Evolutionary conservation across 2,113 vertebrate species (phyloP), one percentile per base, ranked within the genome.

Genomic region (Zosterops lateralis): DNA sequence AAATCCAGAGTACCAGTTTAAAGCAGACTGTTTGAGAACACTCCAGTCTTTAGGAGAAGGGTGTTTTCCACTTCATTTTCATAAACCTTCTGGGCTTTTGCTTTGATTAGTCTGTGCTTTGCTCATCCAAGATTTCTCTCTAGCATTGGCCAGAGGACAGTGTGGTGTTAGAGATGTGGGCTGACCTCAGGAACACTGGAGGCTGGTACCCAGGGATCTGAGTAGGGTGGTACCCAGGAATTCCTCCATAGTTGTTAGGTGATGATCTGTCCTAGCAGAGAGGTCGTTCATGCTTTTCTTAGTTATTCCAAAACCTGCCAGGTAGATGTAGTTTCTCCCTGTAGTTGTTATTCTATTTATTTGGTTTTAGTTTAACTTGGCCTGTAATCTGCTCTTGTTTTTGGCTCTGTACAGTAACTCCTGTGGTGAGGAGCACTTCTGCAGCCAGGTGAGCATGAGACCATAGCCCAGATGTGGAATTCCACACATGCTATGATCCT

Each of bases 401-500:
- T 66, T 31, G 44, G 26, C 65, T 67, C 6, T 7, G 11, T 48
- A 12, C 29, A 36, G 24, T 40, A 45, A 51, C 26, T 82, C 38
- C 38, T 38, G 38, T 38, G 20, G n/a, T 4, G 7, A 34, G 66
- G 50, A 72, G 3, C 7, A 2, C 17, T 28, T 60, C 2, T 50
- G 45, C 19, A 22, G 40, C 24, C 14, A 10, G 8, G 56, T 16
- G 28, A 34, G 34, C 36, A 10, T 2, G 31, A 75, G 91, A 18
- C 26, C 9, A 0, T 3, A 19, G 32, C 40, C 56, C 14, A 28
- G 34, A 15, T 72, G 16, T 67, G 36, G 36, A 42, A 71, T 71
- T 78, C 7, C 40, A 28, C 21, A 3, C 0, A 0, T 32, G 12
- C 20, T 80, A 0, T 44, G 22, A n/a, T 68, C 20, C 17, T 44